Percentiles rank a stretch among this genome's conserved stretches.
phyloP scores from a whole-genome alignment of 1,140 invertebrate genomes.

The Tachypleus tridentatus region DNA sequence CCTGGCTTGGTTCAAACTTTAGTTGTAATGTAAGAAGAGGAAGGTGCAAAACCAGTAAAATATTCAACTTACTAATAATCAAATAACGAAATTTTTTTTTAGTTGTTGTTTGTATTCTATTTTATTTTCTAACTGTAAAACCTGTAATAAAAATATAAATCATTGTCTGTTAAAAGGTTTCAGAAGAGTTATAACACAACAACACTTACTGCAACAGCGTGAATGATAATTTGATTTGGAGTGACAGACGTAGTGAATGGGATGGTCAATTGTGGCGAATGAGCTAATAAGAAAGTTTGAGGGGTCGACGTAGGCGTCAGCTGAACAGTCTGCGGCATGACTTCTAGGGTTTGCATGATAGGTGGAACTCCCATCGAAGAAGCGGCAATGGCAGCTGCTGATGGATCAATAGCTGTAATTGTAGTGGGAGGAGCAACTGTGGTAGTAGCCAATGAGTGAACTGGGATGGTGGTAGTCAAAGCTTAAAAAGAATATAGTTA shows the following conservation, averaged over 20 bases:
- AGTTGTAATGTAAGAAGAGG: background rate
- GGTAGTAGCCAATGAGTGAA: no score
- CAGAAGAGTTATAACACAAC: background rate
- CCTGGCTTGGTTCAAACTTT: background rate
- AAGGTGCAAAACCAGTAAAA: background rate
- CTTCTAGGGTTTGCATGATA: conserved; percentile 13
- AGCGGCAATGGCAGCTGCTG: conserved; percentile 2
- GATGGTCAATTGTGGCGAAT: conserved; percentile 9
- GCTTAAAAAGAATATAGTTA: no score
- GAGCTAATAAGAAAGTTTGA: conserved; percentile 9
- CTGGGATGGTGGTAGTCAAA: no score
- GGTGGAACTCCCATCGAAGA: conserved; percentile 9
- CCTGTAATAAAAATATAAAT: background rate
- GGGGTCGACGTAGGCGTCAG: conserved; percentile 6
- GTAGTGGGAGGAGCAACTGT: no score
- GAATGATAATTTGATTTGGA: conserved; percentile 17
- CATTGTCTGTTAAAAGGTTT: background rate
- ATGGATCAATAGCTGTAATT: background rate
- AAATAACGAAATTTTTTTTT: background rate
- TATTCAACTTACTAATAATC: no score
- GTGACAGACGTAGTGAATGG: conserved; percentile 12
- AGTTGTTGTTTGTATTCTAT: background rate
- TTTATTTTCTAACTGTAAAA: background rate
- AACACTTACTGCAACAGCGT: conserved; percentile 12
- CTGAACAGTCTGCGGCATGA: conserved; percentile 15